Percentiles rank a stretch among this genome's conserved stretches.
Evolutionary conservation across 64 coral and sea anemone species (phyloP).

Genomic region (Pocillopora damicornis): DNA sequence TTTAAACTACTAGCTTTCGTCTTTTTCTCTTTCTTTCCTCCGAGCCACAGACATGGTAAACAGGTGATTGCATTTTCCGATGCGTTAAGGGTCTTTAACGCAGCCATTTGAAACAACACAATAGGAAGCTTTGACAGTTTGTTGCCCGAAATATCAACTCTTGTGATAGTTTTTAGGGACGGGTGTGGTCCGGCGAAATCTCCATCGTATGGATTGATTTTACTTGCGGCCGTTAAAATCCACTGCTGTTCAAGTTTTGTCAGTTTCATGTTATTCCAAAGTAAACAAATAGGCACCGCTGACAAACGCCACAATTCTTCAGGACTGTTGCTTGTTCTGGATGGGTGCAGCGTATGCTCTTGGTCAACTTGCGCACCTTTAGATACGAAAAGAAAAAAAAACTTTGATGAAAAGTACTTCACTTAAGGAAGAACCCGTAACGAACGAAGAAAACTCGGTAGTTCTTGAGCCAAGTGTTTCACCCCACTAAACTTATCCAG

Average conservation of each 20-base stretch:
- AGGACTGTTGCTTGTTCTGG: slow-evolving; percentile 59
- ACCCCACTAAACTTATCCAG: too few relatives aligned
- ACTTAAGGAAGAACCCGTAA: neutral
- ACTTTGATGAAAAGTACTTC: neutral
- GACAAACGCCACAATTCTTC: slow-evolving; percentile 68
- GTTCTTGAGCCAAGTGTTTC: too few relatives aligned
- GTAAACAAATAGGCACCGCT: slow-evolving; percentile 55
- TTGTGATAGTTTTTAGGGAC: slow-evolving; percentile 73
- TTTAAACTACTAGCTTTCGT: neutral
- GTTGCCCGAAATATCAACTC: slow-evolving; percentile 79
- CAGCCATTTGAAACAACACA: slow-evolving; percentile 78
- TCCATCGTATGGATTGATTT: slow-evolving; percentile 70
- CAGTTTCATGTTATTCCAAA: slow-evolving; percentile 83
- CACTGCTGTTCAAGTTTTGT: slow-evolving; percentile 62
- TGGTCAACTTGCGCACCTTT: slow-evolving; percentile 82
- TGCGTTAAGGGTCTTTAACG: slow-evolving; percentile 61
- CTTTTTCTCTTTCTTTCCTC: slow-evolving; percentile 39
- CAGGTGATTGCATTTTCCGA: slow-evolving; percentile 63
- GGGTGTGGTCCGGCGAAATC: slow-evolving; percentile 49
- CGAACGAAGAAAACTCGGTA: too few relatives aligned
- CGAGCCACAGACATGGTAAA: slow-evolving; percentile 62
- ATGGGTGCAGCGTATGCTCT: slow-evolving; percentile 69
- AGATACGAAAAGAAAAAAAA: neutral
- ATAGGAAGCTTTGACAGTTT: slow-evolving; percentile 64
- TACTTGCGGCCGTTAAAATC: slow-evolving; percentile 72